These are phyloP conservation scores for Thera britannica DNA, from an alignment of 2,888 invertebrate species.

Conservation along the genomic window DNA sequence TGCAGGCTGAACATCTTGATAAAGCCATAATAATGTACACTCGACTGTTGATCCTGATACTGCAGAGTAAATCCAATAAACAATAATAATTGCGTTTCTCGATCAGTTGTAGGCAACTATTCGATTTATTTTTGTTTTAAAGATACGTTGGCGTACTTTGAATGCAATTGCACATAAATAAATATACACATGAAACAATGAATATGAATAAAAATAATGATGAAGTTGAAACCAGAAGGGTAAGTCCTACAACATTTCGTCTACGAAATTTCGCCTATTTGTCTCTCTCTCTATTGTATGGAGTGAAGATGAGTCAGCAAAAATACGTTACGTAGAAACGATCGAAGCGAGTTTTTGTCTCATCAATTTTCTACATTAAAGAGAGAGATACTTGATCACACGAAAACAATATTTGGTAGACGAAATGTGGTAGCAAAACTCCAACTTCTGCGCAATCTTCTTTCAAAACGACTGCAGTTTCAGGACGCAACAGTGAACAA, in stretches of 20 bases:
- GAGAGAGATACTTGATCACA: no score
- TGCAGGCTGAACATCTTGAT: constrained; percentile 32
- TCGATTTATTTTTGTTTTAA: neutral
- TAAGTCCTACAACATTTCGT: no score
- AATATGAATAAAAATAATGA: no score
- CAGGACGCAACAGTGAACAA: constrained; percentile 12
- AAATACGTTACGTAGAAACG: no score
- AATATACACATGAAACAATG: no score
- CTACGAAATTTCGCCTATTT: no score
- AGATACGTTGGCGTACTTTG: neutral
- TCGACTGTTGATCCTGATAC: constrained; percentile 22
- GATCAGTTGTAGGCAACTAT: neutral
- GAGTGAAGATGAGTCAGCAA: no score
- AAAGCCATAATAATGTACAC: constrained; percentile 10
- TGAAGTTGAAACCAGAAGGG: neutral
- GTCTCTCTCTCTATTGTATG: no score
- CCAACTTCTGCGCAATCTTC: neutral
- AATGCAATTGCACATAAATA: neutral
- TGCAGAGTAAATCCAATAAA: constrained; percentile 7
- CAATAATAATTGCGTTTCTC: neutral
- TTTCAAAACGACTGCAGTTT: constrained; percentile 22
- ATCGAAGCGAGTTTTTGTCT: no score
- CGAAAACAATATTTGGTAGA: no score
- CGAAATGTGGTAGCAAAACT: no score
- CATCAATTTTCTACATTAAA: no score